phyloP scores from a whole-genome alignment of 2,888 invertebrate genomes.

The Diachrysia chrysitis region DNA sequence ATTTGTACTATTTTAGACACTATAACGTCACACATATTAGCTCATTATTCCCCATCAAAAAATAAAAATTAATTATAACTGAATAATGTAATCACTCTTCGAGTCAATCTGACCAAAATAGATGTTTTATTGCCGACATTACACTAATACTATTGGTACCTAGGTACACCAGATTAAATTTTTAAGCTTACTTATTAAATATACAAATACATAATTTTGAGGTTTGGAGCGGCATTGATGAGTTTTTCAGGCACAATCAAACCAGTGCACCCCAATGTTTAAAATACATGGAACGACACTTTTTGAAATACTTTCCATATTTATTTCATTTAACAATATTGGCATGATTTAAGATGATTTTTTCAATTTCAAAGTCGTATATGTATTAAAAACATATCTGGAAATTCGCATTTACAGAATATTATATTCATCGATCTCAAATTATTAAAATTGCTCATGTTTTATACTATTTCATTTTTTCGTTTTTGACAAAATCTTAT shows the following conservation, averaged over 20 bases:
- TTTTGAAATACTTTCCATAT: conserved; percentile 9
- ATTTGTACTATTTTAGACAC: conserved; percentile 90
- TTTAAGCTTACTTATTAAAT: conserved; percentile 79
- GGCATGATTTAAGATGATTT: conserved; percentile 15
- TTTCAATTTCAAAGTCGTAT: conserved; percentile 62
- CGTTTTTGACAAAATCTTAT: conserved; percentile 60
- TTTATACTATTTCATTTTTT: conserved; percentile 62
- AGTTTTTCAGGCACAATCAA: conserved; percentile 88
- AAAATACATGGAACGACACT: conserved; percentile 79
- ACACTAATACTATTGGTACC: conserved; percentile 78
- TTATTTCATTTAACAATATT: conserved; percentile 16
- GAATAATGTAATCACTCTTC: conserved; percentile 89
- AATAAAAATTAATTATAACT: conserved; percentile 84
- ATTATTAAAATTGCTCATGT: conserved; percentile 75
- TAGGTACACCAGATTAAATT: conserved; percentile 74
- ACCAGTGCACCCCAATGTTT: conserved; percentile 86
- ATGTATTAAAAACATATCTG: conserved; percentile 82
- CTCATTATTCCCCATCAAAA: conserved; percentile 85
- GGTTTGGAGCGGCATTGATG: conserved; percentile 89
- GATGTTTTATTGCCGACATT: conserved; percentile 75
- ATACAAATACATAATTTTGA: conserved; percentile 86
- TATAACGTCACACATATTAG: conserved; percentile 88
- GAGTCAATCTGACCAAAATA: conserved; percentile 78
- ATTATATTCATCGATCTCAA: conserved; percentile 76
- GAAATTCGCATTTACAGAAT: conserved; percentile 76